phyloP scores from a whole-genome alignment of 2,888 invertebrate genomes.

The Plagodis dolabraria region DNA sequence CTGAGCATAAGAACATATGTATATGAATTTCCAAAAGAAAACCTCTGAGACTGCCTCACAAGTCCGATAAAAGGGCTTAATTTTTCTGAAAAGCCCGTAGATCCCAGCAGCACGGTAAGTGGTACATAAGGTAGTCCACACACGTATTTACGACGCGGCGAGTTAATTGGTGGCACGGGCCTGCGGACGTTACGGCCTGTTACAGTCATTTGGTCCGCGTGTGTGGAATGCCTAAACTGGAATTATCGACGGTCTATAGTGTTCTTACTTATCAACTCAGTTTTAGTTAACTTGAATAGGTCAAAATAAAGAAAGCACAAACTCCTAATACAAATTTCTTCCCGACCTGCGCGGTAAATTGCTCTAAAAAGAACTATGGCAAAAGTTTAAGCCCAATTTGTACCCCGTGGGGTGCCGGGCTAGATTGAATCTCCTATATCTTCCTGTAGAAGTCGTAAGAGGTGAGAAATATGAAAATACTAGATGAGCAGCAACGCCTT shows the following conservation, averaged over 20 bases:
- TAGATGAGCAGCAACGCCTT: too few species aligned
- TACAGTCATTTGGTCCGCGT: constrained; percentile 53
- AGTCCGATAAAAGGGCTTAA: not conserved
- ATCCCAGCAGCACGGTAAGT: constrained; percentile 26
- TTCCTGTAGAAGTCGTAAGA: too few species aligned
- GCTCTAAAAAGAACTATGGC: too few species aligned
- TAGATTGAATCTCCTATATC: too few species aligned
- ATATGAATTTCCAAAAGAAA: too few species aligned
- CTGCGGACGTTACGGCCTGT: constrained; percentile 43
- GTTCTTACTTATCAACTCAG: constrained; percentile 7
- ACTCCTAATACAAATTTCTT: too few species aligned
- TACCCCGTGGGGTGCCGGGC: not conserved
- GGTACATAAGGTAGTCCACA: constrained; percentile 51
- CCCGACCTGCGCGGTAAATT: too few species aligned
- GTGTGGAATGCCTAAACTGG: constrained; percentile 49
- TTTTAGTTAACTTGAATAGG: constrained; percentile 11
- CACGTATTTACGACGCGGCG: constrained; percentile 58
- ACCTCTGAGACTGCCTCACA: not conserved
- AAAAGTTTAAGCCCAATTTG: not conserved
- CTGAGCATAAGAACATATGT: too few species aligned
- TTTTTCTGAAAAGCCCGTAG: constrained; percentile 5
- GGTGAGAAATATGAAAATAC: too few species aligned
- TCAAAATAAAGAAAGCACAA: too few species aligned
- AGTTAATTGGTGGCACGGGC: constrained; percentile 59
- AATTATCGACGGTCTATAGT: constrained; percentile 30